Evolutionary conservation across 2,113 vertebrate genomes (phyloP).

Genomic region (Vombatus ursinus): DNA sequence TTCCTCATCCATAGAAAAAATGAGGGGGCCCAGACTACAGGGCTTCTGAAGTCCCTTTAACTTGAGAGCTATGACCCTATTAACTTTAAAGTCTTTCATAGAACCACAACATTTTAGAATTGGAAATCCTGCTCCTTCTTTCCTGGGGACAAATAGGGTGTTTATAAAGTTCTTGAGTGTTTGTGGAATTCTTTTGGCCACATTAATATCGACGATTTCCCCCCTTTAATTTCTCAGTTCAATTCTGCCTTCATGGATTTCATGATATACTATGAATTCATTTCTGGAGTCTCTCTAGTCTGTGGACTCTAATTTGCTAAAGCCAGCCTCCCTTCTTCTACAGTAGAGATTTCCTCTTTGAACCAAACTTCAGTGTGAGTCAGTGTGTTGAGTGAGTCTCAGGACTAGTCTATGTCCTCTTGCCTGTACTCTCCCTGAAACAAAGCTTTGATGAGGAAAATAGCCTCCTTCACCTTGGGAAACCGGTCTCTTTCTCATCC

Average conservation of each 20-base stretch:
- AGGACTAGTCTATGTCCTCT: background rate
- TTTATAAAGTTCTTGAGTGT: background rate
- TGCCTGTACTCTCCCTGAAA: background rate
- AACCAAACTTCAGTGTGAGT: background rate
- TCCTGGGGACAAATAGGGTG: background rate
- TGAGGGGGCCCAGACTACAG: background rate
- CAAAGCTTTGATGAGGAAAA: conserved; percentile 54
- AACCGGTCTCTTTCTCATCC: conserved; percentile 42
- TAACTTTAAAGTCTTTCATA: background rate
- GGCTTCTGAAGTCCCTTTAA: background rate
- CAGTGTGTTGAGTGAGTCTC: background rate
- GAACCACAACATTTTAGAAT: background rate
- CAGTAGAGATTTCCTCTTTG: background rate
- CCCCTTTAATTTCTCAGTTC: background rate
- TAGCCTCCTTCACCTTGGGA: conserved; percentile 37
- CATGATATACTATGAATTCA: background rate
- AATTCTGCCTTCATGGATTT: background rate
- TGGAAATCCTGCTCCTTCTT: background rate
- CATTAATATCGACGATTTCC: background rate
- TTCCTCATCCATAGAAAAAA: background rate
- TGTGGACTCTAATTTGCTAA: background rate
- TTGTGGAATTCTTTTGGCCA: background rate
- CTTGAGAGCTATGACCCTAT: background rate
- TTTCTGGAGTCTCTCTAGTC: background rate
- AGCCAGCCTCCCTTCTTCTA: background rate